Percentiles rank a stretch among this genome's conserved stretches.
Conservation (phyloP, 2,113 vertebrate genomes). For the Saimiri boliviensis region DNA sequence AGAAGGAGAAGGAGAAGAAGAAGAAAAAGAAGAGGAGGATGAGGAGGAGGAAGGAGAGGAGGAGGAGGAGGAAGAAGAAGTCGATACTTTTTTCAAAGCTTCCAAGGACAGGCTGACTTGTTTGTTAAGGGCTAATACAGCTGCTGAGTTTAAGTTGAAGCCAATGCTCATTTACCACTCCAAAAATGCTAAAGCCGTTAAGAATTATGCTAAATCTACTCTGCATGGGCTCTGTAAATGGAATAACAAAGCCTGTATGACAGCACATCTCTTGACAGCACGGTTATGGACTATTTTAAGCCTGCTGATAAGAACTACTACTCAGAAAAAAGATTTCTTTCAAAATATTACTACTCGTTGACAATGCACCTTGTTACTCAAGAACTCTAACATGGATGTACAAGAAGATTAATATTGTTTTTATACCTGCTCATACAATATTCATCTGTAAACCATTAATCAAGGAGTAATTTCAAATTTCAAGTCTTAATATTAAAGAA, state of each 20-base stretch:
- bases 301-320: neutral
- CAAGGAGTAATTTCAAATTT: neutral
- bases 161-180: neutral
- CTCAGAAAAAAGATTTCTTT: neutral
- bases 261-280: neutral
- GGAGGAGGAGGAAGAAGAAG: too few relatives aligned
- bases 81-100: neutral
- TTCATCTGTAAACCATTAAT: neutral
- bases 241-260: neutral
- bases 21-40: fast-evolving
- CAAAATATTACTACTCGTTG: neutral
- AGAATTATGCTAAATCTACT: neutral
- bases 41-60: fast-evolving
- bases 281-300: neutral
- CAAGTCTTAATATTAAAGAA: neutral
- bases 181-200: neutral
- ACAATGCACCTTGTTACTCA: neutral
- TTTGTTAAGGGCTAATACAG: neutral
- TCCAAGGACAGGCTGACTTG: neutral
- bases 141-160: neutral
- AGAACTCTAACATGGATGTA: neutral
- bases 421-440: neutral
- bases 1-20: fast-evolving
- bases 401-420: neutral
- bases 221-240: neutral